Base-by-base conservation (phyloP, 2,113 vertebrate genomes). In the Neodontobutis hainanensis region DNA sequence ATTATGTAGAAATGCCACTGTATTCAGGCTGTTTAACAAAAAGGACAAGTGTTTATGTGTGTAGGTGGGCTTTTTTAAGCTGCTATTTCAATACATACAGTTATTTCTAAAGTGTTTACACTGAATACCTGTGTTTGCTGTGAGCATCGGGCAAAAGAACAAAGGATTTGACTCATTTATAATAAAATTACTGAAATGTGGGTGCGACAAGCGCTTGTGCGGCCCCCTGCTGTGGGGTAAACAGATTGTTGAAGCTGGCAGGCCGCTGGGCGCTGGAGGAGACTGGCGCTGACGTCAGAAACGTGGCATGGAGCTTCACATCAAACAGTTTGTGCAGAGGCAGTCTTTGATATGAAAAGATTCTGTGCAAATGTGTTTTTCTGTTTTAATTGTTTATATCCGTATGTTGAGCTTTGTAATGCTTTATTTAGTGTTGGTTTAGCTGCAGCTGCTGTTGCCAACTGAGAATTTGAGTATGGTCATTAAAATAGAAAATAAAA, bases 231-330 rank as follows among this genome's bases (percentile, higher is more conserved):
- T 68, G 77, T 78, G 78, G 4, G 73, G 47, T 70, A 79, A 90
- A 89, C 85, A 88, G 83, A 75, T 65, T 84, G 83, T 70, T 75
- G 74, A 57, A 61, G 69, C 82, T 78, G 65, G 65, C 74, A 56
- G 68, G 58, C 32, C 50, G 75, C 65, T 48, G 76, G 78, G 68
- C 38, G 65, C 68, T 66, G 68, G 19, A 57, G 64, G 47, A 74
- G 82, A 53, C 51, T 16, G 66, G 57, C 12, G 69, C 34, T 49
- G 50, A 56, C 16, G 44, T 36, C 51, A 6, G 11, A 32, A 49
- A 56, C 68, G 5, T 74, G 64, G 47, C 64, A n/a, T 52, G 73
- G 72, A 1, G 38, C n/a, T 70, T 68, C 4, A 61, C 60, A 76
- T 76, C 70, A 71, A 69, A 77, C 36, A 55, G 19, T 38, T 42